Evolutionary conservation across 2,888 invertebrate species (phyloP).

Genomic region (Balanococcus diminutus): DNA sequence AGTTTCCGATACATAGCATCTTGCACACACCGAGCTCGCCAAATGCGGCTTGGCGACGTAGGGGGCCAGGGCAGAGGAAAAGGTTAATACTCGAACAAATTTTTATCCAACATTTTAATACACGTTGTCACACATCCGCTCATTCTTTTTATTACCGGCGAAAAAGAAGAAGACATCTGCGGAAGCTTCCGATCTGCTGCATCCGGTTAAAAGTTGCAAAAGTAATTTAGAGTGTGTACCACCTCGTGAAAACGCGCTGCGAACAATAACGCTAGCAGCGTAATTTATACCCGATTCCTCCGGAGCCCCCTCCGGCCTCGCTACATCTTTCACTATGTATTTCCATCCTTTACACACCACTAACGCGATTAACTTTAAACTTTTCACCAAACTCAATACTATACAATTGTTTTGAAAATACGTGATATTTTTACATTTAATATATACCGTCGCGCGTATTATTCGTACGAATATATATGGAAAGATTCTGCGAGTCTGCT

Average conservation of each 20-base stretch:
- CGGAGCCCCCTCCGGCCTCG: background rate
- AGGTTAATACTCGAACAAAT: slow-evolving; percentile 24
- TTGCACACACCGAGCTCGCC: background rate
- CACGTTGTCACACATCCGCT: slow-evolving; percentile 14
- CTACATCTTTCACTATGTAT: background rate
- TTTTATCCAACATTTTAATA: slow-evolving; percentile 22
- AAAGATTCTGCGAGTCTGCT: background rate
- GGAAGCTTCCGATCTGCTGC: slow-evolving; percentile 28
- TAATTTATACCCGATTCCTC: background rate
- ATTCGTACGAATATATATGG: too few relatives aligned
- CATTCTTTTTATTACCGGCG: slow-evolving; percentile 10
- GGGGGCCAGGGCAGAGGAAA: background rate
- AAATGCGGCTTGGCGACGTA: background rate
- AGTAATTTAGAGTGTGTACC: slow-evolving; percentile 35
- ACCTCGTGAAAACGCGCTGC: slow-evolving; percentile 17
- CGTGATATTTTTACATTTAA: background rate
- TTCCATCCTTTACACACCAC: slow-evolving; percentile 7
- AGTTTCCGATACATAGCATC: slow-evolving; percentile 1
- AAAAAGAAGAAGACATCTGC: slow-evolving; percentile 2
- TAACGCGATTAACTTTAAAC: slow-evolving; percentile 23
- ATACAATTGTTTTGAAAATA: slow-evolving; percentile 1
- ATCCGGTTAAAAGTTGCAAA: slow-evolving; percentile 30
- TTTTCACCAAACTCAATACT: slow-evolving; percentile 4
- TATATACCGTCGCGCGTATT: background rate
- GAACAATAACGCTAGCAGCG: background rate